Base-by-base conservation (phyloP, 2,888 invertebrate genomes). In the Drosophila lutescens region DNA sequence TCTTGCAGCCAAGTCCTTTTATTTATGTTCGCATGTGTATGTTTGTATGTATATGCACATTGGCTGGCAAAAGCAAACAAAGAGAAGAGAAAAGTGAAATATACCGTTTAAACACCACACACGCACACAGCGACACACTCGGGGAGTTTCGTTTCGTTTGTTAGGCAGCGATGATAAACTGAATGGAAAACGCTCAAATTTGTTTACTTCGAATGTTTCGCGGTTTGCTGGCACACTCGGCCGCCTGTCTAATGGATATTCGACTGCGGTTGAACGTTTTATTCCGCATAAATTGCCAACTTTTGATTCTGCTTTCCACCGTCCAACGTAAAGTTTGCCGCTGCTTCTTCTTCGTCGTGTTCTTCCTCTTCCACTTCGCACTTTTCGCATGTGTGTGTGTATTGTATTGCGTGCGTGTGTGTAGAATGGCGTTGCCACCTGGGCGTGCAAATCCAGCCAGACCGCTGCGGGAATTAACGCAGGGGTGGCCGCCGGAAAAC, bases 271-370 rank as follows among this genome's bases (percentile, higher is more conserved):
- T 54, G 30, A 56, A 34, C 17, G 49, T 68, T 72, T 58, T 49
- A 38, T 55, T 72, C 43, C 44, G 40, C 50, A 61, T 9, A 61
- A 69, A 62, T 5, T 47, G 30, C 15, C 4, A 15, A 73, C 40
- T 54, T 56, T 62, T 40, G 17, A 55, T 68, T 74, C 62, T 58
- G 53, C 40, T 86, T 72, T 67, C 67, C 67, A 65, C 71, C 50
- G 72, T 74, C 58, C 80, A 76, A 78, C 85, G 78, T 76, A 78
- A 85, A 85, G 73, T 79, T 87, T 79, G 86, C 82, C 88, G 82
- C 82, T 83, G 77, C 78, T 81, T 74, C 86, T 75, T 75, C 75
- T 73, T 74, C 55, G 47, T 26, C 60, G 65, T 47, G 54, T 68
- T 61, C 75, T 73, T 74, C 73, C 53, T 56, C 75, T 56, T 54